phyloP scores from a whole-genome alignment of 2,797 vertebrate genomes.

The Sebastes dallii region DNA sequence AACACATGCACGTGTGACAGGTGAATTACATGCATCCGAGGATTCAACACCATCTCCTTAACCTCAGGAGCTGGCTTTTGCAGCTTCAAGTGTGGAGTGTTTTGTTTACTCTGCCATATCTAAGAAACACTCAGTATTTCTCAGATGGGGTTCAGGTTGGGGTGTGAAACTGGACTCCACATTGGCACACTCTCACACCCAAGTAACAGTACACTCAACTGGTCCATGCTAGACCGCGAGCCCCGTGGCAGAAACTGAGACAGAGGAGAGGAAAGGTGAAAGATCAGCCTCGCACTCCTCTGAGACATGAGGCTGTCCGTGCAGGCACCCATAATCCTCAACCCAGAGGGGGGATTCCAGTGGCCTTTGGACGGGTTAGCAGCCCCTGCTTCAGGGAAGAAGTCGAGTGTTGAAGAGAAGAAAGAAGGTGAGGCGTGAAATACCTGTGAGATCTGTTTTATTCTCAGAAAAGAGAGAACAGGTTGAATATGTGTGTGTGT shows the following conservation, averaged over 20 bases:
- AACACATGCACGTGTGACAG: slow-evolving; percentile 5
- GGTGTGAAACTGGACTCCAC: slow-evolving; percentile 50
- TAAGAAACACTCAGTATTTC: slow-evolving; percentile 71
- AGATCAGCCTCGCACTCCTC: slow-evolving; percentile 60
- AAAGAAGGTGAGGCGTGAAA: slow-evolving; percentile 61
- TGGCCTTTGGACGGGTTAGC: slow-evolving; percentile 7
- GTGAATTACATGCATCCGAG: not conserved
- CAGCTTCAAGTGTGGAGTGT: slow-evolving; percentile 1
- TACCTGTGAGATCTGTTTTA: slow-evolving; percentile 43
- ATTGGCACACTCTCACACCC: slow-evolving; percentile 68
- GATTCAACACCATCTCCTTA: slow-evolving; percentile 25
- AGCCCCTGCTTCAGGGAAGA: slow-evolving; percentile 48
- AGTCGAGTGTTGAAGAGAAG: slow-evolving; percentile 38
- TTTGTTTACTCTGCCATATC: slow-evolving; percentile 64
- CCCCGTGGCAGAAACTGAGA: slow-evolving; percentile 39
- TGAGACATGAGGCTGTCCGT: slow-evolving; percentile 63
- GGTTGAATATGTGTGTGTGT: slow-evolving; percentile 2
- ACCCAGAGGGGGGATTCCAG: slow-evolving; percentile 50
- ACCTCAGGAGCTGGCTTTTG: not conserved
- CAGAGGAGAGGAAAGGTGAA: slow-evolving; percentile 63
- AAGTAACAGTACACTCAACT: slow-evolving; percentile 65
- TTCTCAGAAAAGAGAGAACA: slow-evolving; percentile 31
- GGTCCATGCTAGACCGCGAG: slow-evolving; percentile 26
- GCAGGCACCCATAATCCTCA: slow-evolving; percentile 35
- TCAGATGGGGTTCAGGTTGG: slow-evolving; percentile 44